A percentile compares a stretch with the other conserved stretches of the same genome.
Evolutionary conservation across 1,140 invertebrate genomes (phyloP).

Genomic region (Drosophila fuyamai): DNA sequence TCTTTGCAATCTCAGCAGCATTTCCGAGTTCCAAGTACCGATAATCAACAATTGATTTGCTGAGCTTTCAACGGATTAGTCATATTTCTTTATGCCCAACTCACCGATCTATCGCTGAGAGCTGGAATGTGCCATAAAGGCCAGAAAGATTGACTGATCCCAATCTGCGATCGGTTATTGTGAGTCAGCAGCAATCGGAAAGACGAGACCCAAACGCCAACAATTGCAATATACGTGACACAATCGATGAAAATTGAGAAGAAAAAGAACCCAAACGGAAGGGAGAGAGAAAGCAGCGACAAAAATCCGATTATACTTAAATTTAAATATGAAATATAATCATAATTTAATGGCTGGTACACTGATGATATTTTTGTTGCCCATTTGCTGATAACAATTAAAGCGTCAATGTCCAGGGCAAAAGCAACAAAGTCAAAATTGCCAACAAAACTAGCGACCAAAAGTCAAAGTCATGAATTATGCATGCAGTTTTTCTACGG

Average conservation of each 20-base stretch:
- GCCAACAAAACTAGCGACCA: slow-evolving; percentile 7
- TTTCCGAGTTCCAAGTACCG: slow-evolving; percentile 23
- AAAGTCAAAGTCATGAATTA: slow-evolving; percentile 46
- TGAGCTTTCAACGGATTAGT: slow-evolving; percentile 12
- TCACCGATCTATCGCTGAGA: slow-evolving; percentile 19
- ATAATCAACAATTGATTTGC: slow-evolving; percentile 25
- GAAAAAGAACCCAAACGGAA: slow-evolving; percentile 16
- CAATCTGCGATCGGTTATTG: slow-evolving; percentile 11
- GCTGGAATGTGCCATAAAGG: slow-evolving; percentile 3
- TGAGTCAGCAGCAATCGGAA: slow-evolving; percentile 65
- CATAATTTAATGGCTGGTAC: slow-evolving; percentile 61
- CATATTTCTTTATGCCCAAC: slow-evolving; percentile 5
- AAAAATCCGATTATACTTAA: slow-evolving; percentile 34
- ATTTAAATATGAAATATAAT: slow-evolving; percentile 62
- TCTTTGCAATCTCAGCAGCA: not conserved
- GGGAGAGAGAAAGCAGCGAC: slow-evolving; percentile 1
- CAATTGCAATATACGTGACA: slow-evolving; percentile 49
- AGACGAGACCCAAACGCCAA: slow-evolving; percentile 47
- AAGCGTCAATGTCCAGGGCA: slow-evolving; percentile 68
- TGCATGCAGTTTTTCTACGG: slow-evolving; percentile 54
- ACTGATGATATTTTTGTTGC: slow-evolving; percentile 25
- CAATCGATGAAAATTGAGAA: slow-evolving; percentile 25
- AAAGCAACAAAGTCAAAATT: slow-evolving; percentile 9
- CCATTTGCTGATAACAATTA: slow-evolving; percentile 57
- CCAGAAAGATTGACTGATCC: slow-evolving; percentile 1